These are phyloP conservation scores for Lophura nycthemera DNA, from an alignment of 2,113 vertebrate genomes.

Conservation along the genomic window DNA sequence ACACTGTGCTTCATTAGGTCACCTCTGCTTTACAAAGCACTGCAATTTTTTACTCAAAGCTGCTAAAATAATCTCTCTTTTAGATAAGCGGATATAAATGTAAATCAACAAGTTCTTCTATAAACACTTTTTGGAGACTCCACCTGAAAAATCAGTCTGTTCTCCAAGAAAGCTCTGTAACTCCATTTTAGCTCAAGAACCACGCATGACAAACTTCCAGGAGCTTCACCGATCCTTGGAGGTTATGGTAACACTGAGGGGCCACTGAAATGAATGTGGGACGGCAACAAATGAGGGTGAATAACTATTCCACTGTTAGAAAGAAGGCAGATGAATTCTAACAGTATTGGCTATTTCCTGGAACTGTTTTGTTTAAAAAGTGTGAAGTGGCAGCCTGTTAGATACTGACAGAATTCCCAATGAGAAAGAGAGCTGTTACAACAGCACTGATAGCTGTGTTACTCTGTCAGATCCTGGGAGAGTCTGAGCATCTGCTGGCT, in stretches of 20 bases:
- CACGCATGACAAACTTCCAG: neutral
- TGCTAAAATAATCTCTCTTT: neutral
- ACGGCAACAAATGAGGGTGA: neutral
- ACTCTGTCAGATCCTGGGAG: neutral
- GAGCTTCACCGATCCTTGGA: neutral
- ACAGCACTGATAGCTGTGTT: neutral
- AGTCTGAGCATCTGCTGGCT: neutral
- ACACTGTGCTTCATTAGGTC: neutral
- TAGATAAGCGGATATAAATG: neutral
- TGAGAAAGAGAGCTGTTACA: slow-evolving; percentile 22
- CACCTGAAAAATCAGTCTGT: neutral
- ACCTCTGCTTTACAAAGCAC: neutral
- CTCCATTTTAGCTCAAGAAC: neutral
- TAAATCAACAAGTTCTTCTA: neutral
- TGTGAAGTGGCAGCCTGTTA: slow-evolving; percentile 3
- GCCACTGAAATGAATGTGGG: neutral
- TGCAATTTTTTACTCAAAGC: neutral
- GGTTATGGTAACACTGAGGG: neutral
- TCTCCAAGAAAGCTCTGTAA: neutral
- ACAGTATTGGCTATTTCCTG: neutral
- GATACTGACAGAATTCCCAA: neutral
- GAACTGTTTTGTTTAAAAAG: neutral
- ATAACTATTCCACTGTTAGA: neutral
- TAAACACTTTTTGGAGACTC: neutral
- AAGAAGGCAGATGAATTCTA: slow-evolving; percentile 1